Base-by-base conservation (phyloP, 2,113 vertebrate species). In the Coptodon rendalli region DNA sequence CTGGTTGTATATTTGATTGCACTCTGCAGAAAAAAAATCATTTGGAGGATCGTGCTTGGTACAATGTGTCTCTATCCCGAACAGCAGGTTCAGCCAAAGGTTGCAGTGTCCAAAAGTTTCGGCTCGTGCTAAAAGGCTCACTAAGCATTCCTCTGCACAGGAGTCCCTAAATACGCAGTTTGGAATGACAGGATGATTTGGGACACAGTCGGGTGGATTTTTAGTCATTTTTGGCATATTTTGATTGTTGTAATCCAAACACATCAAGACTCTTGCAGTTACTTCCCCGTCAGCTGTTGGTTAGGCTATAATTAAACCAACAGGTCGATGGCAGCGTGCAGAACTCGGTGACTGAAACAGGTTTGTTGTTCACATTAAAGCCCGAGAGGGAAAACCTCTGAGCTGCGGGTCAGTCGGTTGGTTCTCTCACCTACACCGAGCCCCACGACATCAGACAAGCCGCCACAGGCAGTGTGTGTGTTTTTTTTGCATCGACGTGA, bases 31-130 rank as follows among this genome's bases (percentile, higher is more conserved):
- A 38, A 38, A 59, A 6, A 36, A 66, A 1, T 36, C 0, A n/a
- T 5, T 1, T 14, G 36, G 19, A 68, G 36, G 36, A 40, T 68
- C 0, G 5, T 40, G 19, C 0, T 22, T 22, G 63, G 63, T 71
- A 14, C n/a, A 19, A 63, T 40, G 17, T 5, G 10, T n/a, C 31
- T 66, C 31, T 36, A 12, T 38, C 34, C 34, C 6, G 0, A 68
- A 14, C 11, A 68, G 63, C 34, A 40, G 19, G 22, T 22, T 13
- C 19, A 68, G 27, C 63, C 63, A 68, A 13, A 38, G 63, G 34
- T 40, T 8, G 63, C 11, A 7, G 19, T 22, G 34, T 38, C 63
- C 1, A 2, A 68, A 22, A 1, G 63, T 0, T 12, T 68, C 7
- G 1, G 61, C 34, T 38, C 19, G 3, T 3, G 4, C 11, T 38